Base-by-base conservation (phyloP, 2,888 invertebrate genomes). In the Eupithecia inturbata region DNA sequence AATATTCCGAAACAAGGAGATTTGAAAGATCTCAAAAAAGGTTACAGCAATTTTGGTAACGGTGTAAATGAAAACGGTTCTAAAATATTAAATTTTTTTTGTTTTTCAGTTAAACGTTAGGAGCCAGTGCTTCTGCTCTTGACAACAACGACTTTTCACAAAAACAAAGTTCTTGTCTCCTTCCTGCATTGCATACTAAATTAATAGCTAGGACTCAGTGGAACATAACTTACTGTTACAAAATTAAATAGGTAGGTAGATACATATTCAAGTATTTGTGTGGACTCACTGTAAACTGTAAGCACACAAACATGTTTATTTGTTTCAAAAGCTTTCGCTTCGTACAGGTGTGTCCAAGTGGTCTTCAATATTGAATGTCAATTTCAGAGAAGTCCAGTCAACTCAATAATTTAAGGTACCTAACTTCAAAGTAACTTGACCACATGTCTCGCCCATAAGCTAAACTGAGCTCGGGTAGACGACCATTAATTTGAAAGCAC, bases 401-500 rank as follows among this genome's bases (percentile, higher is more conserved):
- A 64, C 68, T 76, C 75, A 77, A 78, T 80, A 80, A 78, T 77
- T 76, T 70, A 75, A 74, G 77, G 75, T 72, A 71, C 67, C 74
- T 70, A 76, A 79, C 78, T 75, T 77, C 67, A 76, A 76, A 76
- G 74, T 74, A 49, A 73, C 78, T 77, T 79, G 78, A 79, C 79
- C 79, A 79, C 79, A 76, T 68, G 80, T 71, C 76, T 72, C 73
- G 77, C 76, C 73, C 75, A 73, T 73, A 76, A 73, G 72, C 72
- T 70, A 73, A 72, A 72, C 72, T 64, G 72, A 76, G 73, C 72
- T 74, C 75, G 79, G 80, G 80, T 81, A 81, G 81, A 81, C 79
- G 77, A 77, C 77, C 77, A 82, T 78, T 82, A 83, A 83, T 83
- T 83, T 83, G 80, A 83, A 79, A 78, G 83, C 73, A 80, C 82